A percentile compares a stretch with the other conserved stretches of the same genome.
phyloP scores from a whole-genome alignment of 1,140 invertebrate genomes.

The Belonocnema kinseyi region DNA sequence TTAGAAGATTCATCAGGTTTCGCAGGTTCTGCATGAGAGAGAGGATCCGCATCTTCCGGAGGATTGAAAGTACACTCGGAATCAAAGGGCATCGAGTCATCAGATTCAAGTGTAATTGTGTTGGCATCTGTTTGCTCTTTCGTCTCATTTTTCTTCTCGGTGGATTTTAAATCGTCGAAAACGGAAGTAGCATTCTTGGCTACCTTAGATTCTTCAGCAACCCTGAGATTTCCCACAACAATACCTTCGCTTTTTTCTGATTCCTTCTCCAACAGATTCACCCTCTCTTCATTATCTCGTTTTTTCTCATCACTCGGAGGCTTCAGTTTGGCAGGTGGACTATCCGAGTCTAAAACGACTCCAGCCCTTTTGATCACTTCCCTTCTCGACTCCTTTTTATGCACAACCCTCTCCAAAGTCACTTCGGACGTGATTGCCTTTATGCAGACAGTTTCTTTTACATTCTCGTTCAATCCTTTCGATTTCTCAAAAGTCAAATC shows the following conservation, averaged over 20 bases:
- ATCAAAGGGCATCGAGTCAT: constrained; percentile 65
- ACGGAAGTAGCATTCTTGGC: not conserved
- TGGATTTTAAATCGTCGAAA: not conserved
- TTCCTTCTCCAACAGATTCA: not conserved
- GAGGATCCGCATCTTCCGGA: constrained; percentile 62
- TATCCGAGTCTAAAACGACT: not conserved
- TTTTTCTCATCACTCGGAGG: not conserved
- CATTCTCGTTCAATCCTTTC: not conserved
- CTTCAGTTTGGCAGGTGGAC: constrained; percentile 32
- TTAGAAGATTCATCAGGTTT: constrained; percentile 36
- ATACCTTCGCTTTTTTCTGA: constrained; percentile 33
- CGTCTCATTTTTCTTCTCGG: constrained; percentile 5
- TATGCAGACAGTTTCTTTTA: no score
- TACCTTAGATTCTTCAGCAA: not conserved
- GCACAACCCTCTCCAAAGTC: not conserved
- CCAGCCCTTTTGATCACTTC: not conserved
- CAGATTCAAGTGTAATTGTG: constrained; percentile 44
- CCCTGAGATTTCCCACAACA: not conserved
- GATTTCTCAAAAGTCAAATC: not conserved
- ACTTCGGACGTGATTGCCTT: not conserved
- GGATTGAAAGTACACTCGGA: constrained; percentile 62
- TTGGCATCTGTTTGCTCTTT: constrained; percentile 48
- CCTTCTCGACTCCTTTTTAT: not conserved
- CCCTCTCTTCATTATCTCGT: not conserved
- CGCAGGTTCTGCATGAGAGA: constrained; percentile 55